Base-by-base conservation (phyloP, 2,888 invertebrate species). In the Drosophila conformis region DNA sequence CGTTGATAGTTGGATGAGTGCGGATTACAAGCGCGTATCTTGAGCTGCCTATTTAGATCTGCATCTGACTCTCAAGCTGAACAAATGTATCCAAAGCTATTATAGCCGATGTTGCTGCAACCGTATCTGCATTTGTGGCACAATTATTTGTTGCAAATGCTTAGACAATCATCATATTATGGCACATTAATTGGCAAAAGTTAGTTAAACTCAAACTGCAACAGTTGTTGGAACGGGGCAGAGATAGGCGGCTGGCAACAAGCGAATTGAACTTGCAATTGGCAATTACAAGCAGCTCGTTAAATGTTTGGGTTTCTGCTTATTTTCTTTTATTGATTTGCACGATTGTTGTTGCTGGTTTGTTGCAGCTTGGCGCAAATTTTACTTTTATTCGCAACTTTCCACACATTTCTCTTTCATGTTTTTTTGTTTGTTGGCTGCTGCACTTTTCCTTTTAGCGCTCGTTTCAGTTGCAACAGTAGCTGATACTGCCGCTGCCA, bases 401-500 rank as follows among this genome's bases (percentile, higher is more conserved):
- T 86, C 85, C 89, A 78, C 79, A 76, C 85, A 89, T 89, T 89
- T 86, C 89, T 87, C 85, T 85, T 87, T 79, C 79, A 69, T 15
- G 15, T 69, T 57, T 35, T 33, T 69, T 69, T 56, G 56, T 71
- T 51, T 66, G 56, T 60, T 75, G 15, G 27, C 38, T 53, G 76
- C 58, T 81, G 89, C 85, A 85, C 85, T 85, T 85, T 85, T 85
- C 85, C 89, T 85, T 88, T 85, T 85, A 64, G 74, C 78, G 74
- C 82, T 75, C 66, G 80, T 69, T 77, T 63, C 67, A 48, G 60
- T 36, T 66, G 69, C 60, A 49, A 70, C 54, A 73, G 77, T 54
- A 59, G 63, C 61, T 69, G 46, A 46, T 46, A 46, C 54, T 36
- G 53, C 25, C 15, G 51, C 35, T 63, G 66, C 57, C 53, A 40